Evolutionary conservation across 2,888 invertebrate genomes (phyloP).

Genomic region (Callyntrura sp.): DNA sequence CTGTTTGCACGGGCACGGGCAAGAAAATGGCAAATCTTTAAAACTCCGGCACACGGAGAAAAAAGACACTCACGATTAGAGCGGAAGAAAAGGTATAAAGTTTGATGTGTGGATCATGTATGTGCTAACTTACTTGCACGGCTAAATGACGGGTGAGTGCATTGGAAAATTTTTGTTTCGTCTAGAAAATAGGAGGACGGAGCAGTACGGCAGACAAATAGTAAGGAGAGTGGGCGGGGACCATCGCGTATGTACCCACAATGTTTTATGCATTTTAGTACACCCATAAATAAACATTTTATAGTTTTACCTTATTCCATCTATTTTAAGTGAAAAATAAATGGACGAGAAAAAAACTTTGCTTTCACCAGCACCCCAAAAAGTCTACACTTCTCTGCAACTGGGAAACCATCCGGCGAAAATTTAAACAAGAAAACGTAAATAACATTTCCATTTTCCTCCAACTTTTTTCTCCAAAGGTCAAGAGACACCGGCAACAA

Average conservation of each 20-base stretch:
- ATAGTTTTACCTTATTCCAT: not conserved
- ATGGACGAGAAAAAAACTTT: conserved; percentile 16
- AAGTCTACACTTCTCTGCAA: not conserved
- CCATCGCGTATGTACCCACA: too few relatives aligned
- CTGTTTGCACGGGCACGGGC: too few relatives aligned
- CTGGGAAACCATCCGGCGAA: not conserved
- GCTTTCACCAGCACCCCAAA: conserved; percentile 10
- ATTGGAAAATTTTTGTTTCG: too few relatives aligned
- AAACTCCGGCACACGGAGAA: too few relatives aligned
- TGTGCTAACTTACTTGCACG: too few relatives aligned
- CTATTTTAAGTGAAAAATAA: not conserved
- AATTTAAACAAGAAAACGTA: not conserved
- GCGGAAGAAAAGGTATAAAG: too few relatives aligned
- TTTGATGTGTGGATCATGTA: too few relatives aligned
- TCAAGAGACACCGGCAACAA: not conserved
- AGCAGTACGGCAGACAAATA: not conserved
- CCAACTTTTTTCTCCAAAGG: not conserved
- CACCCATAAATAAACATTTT: conserved; percentile 34
- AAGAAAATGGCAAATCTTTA: too few relatives aligned
- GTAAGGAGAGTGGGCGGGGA: not conserved
- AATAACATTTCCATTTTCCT: not conserved
- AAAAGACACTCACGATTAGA: too few relatives aligned
- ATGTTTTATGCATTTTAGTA: conserved; percentile 50
- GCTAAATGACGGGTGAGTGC: too few relatives aligned
- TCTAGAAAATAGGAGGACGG: too few relatives aligned